Evolutionary conservation across 2,113 vertebrate genomes (phyloP).

Genomic region (Myotis lucifugus): DNA sequence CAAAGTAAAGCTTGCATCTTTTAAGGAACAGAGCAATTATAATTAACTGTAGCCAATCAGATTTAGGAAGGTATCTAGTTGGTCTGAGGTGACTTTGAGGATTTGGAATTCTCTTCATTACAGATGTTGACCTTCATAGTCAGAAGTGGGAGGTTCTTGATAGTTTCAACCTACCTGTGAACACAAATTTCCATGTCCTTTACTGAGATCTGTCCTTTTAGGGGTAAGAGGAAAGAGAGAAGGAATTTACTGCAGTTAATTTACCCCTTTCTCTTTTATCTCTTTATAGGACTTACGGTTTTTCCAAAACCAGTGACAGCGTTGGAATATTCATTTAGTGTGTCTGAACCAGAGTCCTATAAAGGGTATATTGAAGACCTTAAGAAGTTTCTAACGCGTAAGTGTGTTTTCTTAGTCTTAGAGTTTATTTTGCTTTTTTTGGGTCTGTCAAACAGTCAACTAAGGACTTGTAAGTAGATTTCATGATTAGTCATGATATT

Average conservation of each 20-base stretch:
- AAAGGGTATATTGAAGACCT: conserved; percentile 85
- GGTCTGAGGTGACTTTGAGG: conserved; percentile 34
- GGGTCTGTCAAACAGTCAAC: not conserved
- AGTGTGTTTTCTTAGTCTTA: conserved; percentile 76
- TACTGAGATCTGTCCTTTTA: conserved; percentile 21
- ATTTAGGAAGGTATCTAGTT: conserved; percentile 8
- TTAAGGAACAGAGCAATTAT: not conserved
- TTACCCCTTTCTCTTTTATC: conserved; percentile 64
- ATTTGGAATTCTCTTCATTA: conserved; percentile 8
- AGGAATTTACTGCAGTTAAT: conserved; percentile 54
- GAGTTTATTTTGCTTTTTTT: not conserved
- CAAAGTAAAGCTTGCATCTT: conserved; percentile 47
- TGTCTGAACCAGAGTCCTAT: conserved; percentile 85
- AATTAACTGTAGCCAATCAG: conserved; percentile 53
- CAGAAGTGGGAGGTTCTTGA: conserved; percentile 30
- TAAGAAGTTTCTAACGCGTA: conserved; percentile 89
- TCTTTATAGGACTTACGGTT: conserved; percentile 91
- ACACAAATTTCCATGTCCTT: conserved; percentile 5
- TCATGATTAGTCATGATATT: not conserved
- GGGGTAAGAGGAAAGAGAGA: not conserved
- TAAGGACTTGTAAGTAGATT: not conserved
- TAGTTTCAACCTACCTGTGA: not conserved
- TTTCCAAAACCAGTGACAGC: conserved; percentile 88
- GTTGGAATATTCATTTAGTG: conserved; percentile 90
- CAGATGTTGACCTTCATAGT: conserved; percentile 14